Percentiles rank a stretch among this genome's conserved stretches.
These are phyloP conservation scores for Urosaurus nigricauda DNA, from an alignment of 2,797 vertebrate genomes.

Conservation along the genomic window DNA sequence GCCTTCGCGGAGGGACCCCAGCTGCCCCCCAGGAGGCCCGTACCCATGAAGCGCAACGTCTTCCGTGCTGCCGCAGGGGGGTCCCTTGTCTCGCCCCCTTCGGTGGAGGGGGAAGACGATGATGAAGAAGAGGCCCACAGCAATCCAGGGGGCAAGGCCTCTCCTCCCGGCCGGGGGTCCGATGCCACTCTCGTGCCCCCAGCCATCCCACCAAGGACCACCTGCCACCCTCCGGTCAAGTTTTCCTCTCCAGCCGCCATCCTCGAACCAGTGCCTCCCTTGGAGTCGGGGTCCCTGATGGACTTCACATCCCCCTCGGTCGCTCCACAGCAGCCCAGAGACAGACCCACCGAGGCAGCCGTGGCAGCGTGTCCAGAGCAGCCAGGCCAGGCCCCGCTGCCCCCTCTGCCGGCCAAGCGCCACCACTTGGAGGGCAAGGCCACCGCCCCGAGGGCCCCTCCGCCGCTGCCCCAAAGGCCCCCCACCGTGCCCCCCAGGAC, in stretches of 20 bases:
- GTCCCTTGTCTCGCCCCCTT: rapidly evolving
- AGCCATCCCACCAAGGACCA: conserved; percentile 89
- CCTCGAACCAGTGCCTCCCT: neutral
- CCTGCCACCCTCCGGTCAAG: conserved; percentile 83
- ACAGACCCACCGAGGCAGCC: neutral
- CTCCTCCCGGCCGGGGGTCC: rapidly evolving
- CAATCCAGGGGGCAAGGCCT: rapidly evolving
- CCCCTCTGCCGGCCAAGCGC: conserved; percentile 87
- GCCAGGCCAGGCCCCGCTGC: conserved; percentile 58
- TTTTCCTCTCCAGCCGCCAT: conserved; percentile 74
- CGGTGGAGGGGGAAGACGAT: neutral
- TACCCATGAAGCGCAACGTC: conserved; percentile 87
- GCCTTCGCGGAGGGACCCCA: neutral
- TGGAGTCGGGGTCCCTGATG: neutral
- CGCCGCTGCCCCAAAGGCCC: conserved; percentile 67
- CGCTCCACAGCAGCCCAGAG: rapidly evolving
- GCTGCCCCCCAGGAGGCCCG: conserved; percentile 68
- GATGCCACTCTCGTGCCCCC: conserved; percentile 67
- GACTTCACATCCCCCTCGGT: neutral
- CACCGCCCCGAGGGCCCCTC: conserved; percentile 58
- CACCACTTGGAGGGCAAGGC: conserved; percentile 70
- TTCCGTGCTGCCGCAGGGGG: conserved; percentile 65
- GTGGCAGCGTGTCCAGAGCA: neutral
- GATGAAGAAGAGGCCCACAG: neutral
- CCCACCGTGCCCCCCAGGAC: conserved; percentile 65